Conservation (phyloP, 2,888 invertebrate species). For the Trissolcus japonicus region DNA sequence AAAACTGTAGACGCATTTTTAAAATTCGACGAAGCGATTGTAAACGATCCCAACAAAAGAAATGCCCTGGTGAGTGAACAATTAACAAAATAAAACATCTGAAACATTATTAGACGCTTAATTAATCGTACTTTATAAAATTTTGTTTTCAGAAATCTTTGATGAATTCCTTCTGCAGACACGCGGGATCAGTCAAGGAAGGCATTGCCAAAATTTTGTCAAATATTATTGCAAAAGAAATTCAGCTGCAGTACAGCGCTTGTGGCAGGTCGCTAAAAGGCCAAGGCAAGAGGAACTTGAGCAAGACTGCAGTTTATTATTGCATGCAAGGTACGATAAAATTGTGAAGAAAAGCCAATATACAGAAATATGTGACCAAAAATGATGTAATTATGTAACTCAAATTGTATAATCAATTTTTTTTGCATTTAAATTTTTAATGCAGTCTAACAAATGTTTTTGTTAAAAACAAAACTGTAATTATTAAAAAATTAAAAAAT, state of each 20-base stretch:
- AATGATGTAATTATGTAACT: too few species aligned
- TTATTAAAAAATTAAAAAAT: too few species aligned
- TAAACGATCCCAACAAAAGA: conserved; percentile 49
- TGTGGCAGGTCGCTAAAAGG: conserved; percentile 54
- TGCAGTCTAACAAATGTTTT: too few species aligned
- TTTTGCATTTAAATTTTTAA: too few species aligned
- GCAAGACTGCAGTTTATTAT: conserved; percentile 54
- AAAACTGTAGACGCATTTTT: conserved; percentile 52
- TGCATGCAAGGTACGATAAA: conserved; percentile 53
- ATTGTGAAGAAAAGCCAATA: too few species aligned
- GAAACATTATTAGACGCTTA: not conserved
- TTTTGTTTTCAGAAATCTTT: conserved; percentile 44
- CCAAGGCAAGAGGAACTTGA: conserved; percentile 53
- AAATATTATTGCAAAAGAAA: conserved; percentile 53
- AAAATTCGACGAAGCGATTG: conserved; percentile 48
- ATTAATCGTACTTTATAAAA: conserved; percentile 3
- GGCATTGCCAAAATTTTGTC: conserved; percentile 56
- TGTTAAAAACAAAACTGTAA: too few species aligned
- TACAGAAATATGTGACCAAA: too few species aligned
- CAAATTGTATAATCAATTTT: too few species aligned
- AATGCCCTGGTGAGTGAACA: conserved; percentile 43
- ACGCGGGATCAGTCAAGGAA: conserved; percentile 47
- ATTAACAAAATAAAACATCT: not conserved
- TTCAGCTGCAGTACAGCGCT: conserved; percentile 58
- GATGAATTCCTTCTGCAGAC: conserved; percentile 55